Base-by-base conservation (phyloP, 2,113 vertebrate genomes). In the Onychostoma macrolepis region DNA sequence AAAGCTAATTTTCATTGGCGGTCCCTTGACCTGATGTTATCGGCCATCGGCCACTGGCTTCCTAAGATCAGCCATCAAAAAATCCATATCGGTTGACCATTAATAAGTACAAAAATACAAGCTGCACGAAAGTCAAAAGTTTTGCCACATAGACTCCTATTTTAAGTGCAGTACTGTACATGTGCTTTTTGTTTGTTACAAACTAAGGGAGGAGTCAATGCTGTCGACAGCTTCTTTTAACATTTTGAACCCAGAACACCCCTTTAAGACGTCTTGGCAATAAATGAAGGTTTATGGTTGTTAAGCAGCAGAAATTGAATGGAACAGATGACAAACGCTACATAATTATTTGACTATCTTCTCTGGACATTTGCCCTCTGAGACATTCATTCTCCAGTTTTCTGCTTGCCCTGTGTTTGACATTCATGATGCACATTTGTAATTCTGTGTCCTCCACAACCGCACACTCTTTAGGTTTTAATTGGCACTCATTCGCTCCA, bases 401-500 rank as follows among this genome's bases (percentile, higher is more conserved):
- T 24, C 6, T n/a, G 3, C 28, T 71, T 33, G 17, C 17, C 41
- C 28, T 69, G 48, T 11, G 19, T 71, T 48, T 65, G 63, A 83
- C 10, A 67, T 83, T 69, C 26, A 63, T 61, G 11, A 61, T 17
- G 24, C 78, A 69, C 6, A 12, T 36, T 83, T 36, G 33, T 71
- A 36, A 71, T 83, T 33, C 9, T 69, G 80, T 43, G 36, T 41
- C 61, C 13, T 81, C 7, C n/a, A 65, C 36, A 58, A 24, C 21
- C 58, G 17, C 56, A 69, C 63, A 30, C 9, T 53, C 43, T 24
- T 83, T 33, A 21, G 43, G 41, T 8, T 71, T 71, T 83, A 83
- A 83, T 83, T 69, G 65, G 81, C 65, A 50, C 45, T 53, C 28
- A 7, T 71, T 53, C 43, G 71, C 81, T 83, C n/a, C 26, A 36